Conservation (phyloP, 1,140 invertebrate genomes). For the Drosophila parabipectinata region DNA sequence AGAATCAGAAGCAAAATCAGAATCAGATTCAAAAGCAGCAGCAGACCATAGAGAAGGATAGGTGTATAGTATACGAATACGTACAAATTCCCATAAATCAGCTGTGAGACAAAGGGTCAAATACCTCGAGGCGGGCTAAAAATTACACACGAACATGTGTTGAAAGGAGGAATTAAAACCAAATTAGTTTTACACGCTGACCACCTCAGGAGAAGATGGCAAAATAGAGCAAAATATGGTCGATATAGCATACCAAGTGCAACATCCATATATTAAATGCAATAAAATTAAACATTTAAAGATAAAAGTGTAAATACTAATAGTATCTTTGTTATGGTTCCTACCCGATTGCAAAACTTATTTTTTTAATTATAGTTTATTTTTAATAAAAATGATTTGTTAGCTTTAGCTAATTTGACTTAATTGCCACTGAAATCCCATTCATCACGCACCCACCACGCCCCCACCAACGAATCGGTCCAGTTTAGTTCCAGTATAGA, state of each 20-base stretch:
- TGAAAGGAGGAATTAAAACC: conserved; percentile 78
- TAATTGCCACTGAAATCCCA: conserved; percentile 28
- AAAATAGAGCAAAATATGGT: conserved; percentile 20
- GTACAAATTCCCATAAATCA: conserved; percentile 83
- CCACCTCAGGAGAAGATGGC: conserved; percentile 11
- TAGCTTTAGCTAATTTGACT: conserved; percentile 12
- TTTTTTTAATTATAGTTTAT: too few species aligned
- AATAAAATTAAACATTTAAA: background rate
- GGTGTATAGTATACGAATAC: conserved; percentile 64
- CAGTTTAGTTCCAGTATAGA: conserved; percentile 43
- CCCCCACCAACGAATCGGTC: conserved; percentile 24
- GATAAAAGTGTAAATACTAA: too few species aligned
- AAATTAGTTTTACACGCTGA: conserved; percentile 75
- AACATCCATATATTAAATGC: background rate
- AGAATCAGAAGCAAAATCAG: conserved; percentile 31
- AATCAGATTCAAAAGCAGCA: conserved; percentile 43
- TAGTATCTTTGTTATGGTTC: too few species aligned
- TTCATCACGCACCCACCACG: conserved; percentile 11
- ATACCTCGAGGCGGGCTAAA: conserved; percentile 77
- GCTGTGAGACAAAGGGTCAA: conserved; percentile 83
- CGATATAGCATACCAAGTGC: background rate
- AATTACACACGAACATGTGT: conserved; percentile 82
- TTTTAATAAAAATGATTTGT: too few species aligned
- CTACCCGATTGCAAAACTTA: too few species aligned
- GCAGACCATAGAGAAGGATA: conserved; percentile 49